Conservation (phyloP, 2,888 invertebrate species). For the Agrochola circellaris region DNA sequence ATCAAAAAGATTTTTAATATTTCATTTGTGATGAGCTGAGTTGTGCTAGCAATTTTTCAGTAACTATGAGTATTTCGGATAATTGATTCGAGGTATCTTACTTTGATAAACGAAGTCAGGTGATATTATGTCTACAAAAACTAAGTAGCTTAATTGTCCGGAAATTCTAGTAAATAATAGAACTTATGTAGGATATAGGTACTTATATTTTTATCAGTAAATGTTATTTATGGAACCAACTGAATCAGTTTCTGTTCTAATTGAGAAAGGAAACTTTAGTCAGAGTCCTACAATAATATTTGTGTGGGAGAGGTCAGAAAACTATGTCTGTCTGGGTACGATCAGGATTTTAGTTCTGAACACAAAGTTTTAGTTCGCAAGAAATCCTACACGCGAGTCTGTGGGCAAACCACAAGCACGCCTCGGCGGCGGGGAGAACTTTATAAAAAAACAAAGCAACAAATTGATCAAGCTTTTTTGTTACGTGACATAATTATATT, state of each 20-base stretch:
- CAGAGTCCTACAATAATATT: conserved; percentile 3
- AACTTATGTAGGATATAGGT: background rate
- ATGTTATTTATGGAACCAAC: background rate
- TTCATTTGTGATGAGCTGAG: background rate
- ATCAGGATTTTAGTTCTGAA: conserved; percentile 18
- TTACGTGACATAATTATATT: background rate
- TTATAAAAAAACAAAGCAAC: background rate
- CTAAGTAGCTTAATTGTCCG: background rate
- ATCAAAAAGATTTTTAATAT: background rate
- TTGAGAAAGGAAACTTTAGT: background rate
- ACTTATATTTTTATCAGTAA: background rate
- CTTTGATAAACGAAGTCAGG: background rate
- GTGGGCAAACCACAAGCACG: conserved; percentile 26
- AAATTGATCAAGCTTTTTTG: background rate
- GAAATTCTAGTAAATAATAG: background rate
- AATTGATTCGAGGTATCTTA: background rate
- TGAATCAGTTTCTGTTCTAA: background rate
- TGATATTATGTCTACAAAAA: background rate
- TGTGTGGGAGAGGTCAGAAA: conserved; percentile 4
- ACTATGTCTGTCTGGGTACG: conserved; percentile 10
- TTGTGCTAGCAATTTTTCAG: background rate
- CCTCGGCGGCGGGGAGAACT: background rate
- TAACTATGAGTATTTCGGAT: background rate
- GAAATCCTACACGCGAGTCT: conserved; percentile 21
- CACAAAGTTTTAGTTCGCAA: conserved; percentile 38